Base-by-base conservation (phyloP, 2,888 invertebrate species). In the Euproctis similis region DNA sequence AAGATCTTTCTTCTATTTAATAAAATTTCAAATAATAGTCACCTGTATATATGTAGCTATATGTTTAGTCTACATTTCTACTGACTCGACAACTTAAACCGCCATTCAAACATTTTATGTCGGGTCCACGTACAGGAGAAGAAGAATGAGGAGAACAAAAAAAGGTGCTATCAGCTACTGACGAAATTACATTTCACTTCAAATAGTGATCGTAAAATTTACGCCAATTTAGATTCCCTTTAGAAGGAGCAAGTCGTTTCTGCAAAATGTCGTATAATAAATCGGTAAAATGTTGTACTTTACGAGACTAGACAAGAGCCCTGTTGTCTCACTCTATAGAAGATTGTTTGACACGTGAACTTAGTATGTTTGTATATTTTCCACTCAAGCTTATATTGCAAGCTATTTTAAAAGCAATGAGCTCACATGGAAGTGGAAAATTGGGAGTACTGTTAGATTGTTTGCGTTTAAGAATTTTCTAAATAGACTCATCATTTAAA, bases 191-290 rank as follows among this genome's bases (percentile, higher is more conserved):
- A 52, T 43, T 49, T 48, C 46, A 44, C 53, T 58, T 45, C 49
- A 47, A 43, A 63, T 61, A 60, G 61, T 58, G 49, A 42, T 63
- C 74, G 53, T 76, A 72, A 75, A 74, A 73, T 70, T 69, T 59
- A 53, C 67, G 56, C 69, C 74, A 72, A 77, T 77, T 74, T 70
- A 58, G 71, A 74, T 66, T 71, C 72, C 62, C 59, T 55, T 57
- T 57, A 47, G 60, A 52, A 48, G 35, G 45, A 52, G 49, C 53
- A 57, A 58, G 59, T 53, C 55, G 58, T 60, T 59, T 54, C 53
- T 55, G 53, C 59, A 60, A 59, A 62, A 59, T 59, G 65, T 54
- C 55, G 75, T 75, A 75, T 75, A 74, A 76, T 73, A 71, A 59
- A 56, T 47, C 66, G 59, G 69, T 73, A 70, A 72, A 74, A 53